These are phyloP conservation scores for Drosophila subquinaria DNA, from an alignment of 2,888 invertebrate species.

Conservation along the genomic window DNA sequence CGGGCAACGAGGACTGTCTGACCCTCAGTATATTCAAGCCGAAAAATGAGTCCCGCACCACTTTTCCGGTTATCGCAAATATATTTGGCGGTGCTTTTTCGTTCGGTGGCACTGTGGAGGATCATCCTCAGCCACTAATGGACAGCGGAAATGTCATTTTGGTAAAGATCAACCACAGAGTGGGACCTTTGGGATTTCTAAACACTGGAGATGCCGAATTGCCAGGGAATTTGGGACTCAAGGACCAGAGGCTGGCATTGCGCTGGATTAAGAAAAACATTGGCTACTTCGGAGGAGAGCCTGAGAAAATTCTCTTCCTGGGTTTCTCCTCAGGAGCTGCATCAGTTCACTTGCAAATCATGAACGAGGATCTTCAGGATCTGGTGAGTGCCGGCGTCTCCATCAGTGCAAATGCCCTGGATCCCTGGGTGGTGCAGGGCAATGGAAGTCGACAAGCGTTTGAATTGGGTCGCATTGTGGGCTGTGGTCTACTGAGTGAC, in stretches of 20 bases:
- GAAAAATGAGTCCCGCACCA: slow-evolving; percentile 32
- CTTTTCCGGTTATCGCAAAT: slow-evolving; percentile 88
- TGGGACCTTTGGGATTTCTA: slow-evolving; percentile 91
- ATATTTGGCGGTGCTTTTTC: slow-evolving; percentile 91
- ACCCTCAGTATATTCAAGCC: slow-evolving; percentile 89
- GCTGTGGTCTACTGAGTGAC: slow-evolving; percentile 87
- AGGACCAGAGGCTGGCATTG: slow-evolving; percentile 57
- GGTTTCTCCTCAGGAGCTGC: slow-evolving; percentile 92
- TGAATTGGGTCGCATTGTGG: slow-evolving; percentile 87
- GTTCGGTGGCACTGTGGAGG: slow-evolving; percentile 86
- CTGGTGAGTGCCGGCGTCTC: slow-evolving; percentile 84
- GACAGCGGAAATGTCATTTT: slow-evolving; percentile 88
- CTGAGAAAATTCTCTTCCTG: slow-evolving; percentile 89
- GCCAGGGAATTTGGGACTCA: slow-evolving; percentile 83
- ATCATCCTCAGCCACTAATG: slow-evolving; percentile 86
- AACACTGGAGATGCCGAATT: slow-evolving; percentile 90
- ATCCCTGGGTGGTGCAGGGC: slow-evolving; percentile 87
- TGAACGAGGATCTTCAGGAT: slow-evolving; percentile 86
- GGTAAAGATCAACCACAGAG: slow-evolving; percentile 90
- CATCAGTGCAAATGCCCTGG: slow-evolving; percentile 89
- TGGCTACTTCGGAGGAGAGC: slow-evolving; percentile 85
- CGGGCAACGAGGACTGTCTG: slow-evolving; percentile 89
- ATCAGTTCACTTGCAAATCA: slow-evolving; percentile 90
- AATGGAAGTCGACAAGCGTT: slow-evolving; percentile 87
- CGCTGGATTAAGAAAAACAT: slow-evolving; percentile 55